These are phyloP conservation scores for Gonocerus acuteangulatus DNA, from an alignment of 2,888 invertebrate genomes.

Conservation along the genomic window DNA sequence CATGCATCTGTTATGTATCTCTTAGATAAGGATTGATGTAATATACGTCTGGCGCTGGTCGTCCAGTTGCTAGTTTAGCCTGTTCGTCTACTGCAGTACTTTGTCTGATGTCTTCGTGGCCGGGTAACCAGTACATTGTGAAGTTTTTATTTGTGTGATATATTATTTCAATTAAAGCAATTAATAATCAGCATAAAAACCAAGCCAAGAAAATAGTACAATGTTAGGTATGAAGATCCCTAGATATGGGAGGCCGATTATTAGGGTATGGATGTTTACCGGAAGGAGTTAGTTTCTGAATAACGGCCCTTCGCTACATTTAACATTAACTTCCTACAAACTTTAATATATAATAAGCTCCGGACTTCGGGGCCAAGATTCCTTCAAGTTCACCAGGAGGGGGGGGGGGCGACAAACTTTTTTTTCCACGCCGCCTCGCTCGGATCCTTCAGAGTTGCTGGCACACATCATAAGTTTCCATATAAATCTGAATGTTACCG, in stretches of 20 bases:
- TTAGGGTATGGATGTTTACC: slow-evolving; percentile 26
- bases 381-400: background rate
- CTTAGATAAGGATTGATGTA: too few species aligned
- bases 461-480: slow-evolving; percentile 22
- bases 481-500: slow-evolving; percentile 23
- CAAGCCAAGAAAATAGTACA: too few species aligned
- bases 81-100: too few species aligned
- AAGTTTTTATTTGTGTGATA: too few species aligned
- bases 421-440: background rate
- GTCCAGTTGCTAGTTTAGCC: too few species aligned
- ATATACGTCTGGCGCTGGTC: too few species aligned
- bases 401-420: slow-evolving; percentile 16
- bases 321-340: slow-evolving; percentile 22
- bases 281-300: slow-evolving; percentile 17
- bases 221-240: too few species aligned
- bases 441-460: slow-evolving; percentile 9
- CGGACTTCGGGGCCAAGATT: slow-evolving; percentile 4
- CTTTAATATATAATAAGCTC: slow-evolving; percentile 27
- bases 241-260: background rate
- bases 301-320: slow-evolving; percentile 25
- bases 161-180: too few species aligned
- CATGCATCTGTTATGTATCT: too few species aligned
- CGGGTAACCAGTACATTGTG: too few species aligned
- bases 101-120: too few species aligned
- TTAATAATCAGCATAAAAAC: too few species aligned